These are phyloP conservation scores for Sclerodermus sp. DNA, from an alignment of 2,888 invertebrate genomes.

Conservation along the genomic window DNA sequence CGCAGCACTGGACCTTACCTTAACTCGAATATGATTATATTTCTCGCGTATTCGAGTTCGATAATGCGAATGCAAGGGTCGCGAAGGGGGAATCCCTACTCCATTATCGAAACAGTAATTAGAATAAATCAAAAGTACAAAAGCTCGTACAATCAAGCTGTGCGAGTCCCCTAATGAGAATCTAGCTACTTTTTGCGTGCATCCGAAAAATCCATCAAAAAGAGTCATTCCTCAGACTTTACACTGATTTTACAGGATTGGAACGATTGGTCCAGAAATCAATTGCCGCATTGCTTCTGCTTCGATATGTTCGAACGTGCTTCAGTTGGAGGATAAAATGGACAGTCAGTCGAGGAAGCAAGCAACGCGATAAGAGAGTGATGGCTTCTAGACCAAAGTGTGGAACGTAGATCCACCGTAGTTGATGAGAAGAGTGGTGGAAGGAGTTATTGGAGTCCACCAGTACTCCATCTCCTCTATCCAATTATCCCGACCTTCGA, in stretches of 20 bases:
- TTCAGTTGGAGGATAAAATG: too few species aligned
- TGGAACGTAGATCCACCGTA: constrained; percentile 2
- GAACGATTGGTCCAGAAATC: too few species aligned
- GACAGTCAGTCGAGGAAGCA: too few species aligned
- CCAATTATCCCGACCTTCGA: constrained; percentile 51
- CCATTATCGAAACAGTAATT: constrained; percentile 58
- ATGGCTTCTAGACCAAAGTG: too few species aligned
- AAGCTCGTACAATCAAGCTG: constrained; percentile 36
- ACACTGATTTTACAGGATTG: too few species aligned
- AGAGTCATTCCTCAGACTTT: too few species aligned
- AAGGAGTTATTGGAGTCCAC: background rate
- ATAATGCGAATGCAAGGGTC: constrained; percentile 56
- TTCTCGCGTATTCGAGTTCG: constrained; percentile 46
- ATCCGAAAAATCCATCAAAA: background rate
- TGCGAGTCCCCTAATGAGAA: too few species aligned
- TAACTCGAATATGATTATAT: constrained; percentile 56
- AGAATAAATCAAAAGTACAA: constrained; percentile 54
- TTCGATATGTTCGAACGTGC: too few species aligned
- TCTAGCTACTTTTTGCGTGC: background rate
- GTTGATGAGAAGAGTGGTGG: constrained; percentile 10
- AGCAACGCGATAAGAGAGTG: too few species aligned
- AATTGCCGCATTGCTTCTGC: too few species aligned
- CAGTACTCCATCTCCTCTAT: constrained; percentile 44
- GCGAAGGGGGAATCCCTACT: constrained; percentile 26
- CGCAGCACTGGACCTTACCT: constrained; percentile 32